A percentile compares a stretch with the other conserved stretches of the same genome.
These are phyloP conservation scores for Conger conger DNA, from an alignment of 2,113 vertebrate species.

Conservation along the genomic window DNA sequence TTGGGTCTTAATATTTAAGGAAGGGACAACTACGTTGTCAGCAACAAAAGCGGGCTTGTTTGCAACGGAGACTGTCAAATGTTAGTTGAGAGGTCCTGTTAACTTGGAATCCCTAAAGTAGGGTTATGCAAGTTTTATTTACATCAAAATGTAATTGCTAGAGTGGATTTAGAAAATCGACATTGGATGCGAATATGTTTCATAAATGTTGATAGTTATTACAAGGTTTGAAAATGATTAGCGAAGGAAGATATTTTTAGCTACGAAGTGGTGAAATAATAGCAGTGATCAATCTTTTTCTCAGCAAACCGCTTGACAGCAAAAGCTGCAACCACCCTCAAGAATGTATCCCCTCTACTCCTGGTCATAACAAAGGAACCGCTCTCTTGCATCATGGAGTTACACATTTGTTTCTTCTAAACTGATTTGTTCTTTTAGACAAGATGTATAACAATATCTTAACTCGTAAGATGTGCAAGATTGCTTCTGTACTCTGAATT, in stretches of 20 bases:
- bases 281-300: conserved; percentile 90
- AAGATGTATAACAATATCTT: conserved; percentile 22
- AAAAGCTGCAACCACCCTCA: conserved; percentile 59
- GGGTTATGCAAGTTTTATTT: conserved; percentile 11
- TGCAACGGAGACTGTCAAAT: not conserved
- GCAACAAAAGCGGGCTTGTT: conserved; percentile 7
- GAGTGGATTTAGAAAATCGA: not conserved
- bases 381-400: conserved; percentile 33
- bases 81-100: conserved; percentile 64
- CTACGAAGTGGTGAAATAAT: conserved; percentile 57
- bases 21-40: not conserved
- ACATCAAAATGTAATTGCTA: not conserved
- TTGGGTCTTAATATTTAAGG: not conserved
- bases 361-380: conserved; percentile 60
- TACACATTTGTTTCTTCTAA: conserved; percentile 33
- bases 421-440: conserved; percentile 13
- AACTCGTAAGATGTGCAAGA: conserved; percentile 9
- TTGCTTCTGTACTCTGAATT: not conserved
- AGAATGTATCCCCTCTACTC: conserved; percentile 70
- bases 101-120: conserved; percentile 19
- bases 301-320: conserved; percentile 84
- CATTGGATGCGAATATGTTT: conserved; percentile 31
- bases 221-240: conserved; percentile 41
- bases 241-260: conserved; percentile 62
- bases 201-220: conserved; percentile 38